Base-by-base conservation (phyloP, 2,888 invertebrate species). In the Lithophane semibrunnea region DNA sequence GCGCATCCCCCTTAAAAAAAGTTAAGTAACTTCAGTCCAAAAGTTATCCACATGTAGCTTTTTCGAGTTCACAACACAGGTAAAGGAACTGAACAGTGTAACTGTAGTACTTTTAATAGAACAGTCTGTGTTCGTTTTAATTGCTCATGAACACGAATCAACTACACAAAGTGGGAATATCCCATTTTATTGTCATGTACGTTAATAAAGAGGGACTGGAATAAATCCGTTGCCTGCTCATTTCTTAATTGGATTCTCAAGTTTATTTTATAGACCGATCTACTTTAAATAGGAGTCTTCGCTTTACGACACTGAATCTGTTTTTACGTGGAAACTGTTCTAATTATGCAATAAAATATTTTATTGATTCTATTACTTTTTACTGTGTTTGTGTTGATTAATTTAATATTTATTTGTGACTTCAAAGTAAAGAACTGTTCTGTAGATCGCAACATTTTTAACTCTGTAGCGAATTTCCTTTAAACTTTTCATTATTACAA, bases 241-340 rank as follows among this genome's bases (percentile, higher is more conserved):
- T 95, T 95, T 94, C 94, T 95, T 95, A 95, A 96, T 96, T 96
- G 95, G 93, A 94, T 94, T 94, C 94, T 94, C 93, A 93, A 95
- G 94, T 95, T 96, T 94, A 95, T 95, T 95, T 91, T 95, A 94
- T 93, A 93, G 92, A 94, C 91, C 93, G 94, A 95, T 94, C 93
- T 93, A 91, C 90, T 93, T 93, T 92, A 92, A 94, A 93, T 93
- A 92, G 92, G 89, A 92, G 90, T 88, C 90, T 92, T 92, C 90
- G 89, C 92, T 95, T 95, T 93, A 95, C 93, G 94, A 94, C 92
- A 90, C 90, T 90, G 91, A 92, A 92, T 94, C 91, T 92, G 92
- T 92, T 93, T 92, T 92, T 91, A 92, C 89, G 84, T 86, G 82
- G 83, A 83, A 88, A 83, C 87, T 84, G 86, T 83, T 85, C 87